phyloP scores from a whole-genome alignment of 2,797 vertebrate genomes.

The Odontamblyopus rebecca region DNA sequence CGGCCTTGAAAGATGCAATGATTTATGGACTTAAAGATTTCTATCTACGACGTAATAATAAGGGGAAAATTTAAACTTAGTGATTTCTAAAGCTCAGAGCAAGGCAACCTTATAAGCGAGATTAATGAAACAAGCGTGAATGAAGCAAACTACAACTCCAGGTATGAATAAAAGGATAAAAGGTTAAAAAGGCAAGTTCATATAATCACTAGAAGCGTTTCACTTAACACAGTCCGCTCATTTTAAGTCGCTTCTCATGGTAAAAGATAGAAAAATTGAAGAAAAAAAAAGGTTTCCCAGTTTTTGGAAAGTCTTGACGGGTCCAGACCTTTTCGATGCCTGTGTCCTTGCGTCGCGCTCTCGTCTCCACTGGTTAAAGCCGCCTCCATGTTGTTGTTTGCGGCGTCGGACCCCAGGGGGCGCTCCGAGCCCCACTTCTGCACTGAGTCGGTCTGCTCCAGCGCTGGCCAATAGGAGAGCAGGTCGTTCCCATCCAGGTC shows the following conservation, averaged over 20 bases:
- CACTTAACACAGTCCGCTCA: neutral
- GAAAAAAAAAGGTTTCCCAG: neutral
- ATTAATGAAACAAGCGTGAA: too few relatives aligned
- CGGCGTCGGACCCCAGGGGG: constrained; percentile 90
- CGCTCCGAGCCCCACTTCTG: constrained; percentile 98
- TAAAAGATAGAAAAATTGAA: neutral
- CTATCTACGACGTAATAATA: too few relatives aligned
- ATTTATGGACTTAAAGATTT: too few relatives aligned
- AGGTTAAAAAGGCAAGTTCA: too few relatives aligned
- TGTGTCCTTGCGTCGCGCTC: constrained; percentile 85
- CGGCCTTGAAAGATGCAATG: too few relatives aligned
- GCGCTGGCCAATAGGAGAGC: constrained; percentile 93
- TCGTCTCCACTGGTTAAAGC: constrained; percentile 97
- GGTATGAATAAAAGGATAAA: too few relatives aligned
- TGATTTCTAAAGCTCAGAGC: too few relatives aligned
- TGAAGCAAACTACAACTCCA: too few relatives aligned
- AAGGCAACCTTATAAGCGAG: too few relatives aligned
- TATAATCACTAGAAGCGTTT: too few relatives aligned
- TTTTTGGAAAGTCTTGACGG: constrained; percentile 5
- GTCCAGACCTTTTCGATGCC: constrained; percentile 90
- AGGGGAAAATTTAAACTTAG: too few relatives aligned
- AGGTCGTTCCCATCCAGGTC: constrained; percentile 97
- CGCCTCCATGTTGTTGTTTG: constrained; percentile 91
- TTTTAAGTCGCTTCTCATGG: neutral
- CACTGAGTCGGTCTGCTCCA: constrained; percentile 89